phyloP scores from a whole-genome alignment of 2,888 invertebrate genomes.

The Ramazzottius varieornatus region DNA sequence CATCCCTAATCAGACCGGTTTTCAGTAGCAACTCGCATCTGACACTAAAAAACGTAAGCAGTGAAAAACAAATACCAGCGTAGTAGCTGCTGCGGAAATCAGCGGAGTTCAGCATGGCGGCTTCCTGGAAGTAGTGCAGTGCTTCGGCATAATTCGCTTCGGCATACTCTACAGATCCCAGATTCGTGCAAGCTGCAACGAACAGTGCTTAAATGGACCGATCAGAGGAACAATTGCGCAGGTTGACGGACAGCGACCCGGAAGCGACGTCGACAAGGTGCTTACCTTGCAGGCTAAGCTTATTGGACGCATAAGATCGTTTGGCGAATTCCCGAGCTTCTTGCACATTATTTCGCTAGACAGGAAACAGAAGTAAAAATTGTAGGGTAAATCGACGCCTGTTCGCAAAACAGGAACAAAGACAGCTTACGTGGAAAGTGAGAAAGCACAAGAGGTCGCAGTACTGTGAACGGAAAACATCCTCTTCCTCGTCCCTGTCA shows the following conservation, averaged over 20 bases:
- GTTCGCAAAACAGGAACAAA: too few relatives aligned
- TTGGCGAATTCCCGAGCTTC: not conserved
- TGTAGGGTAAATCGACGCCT: not conserved
- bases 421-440: not conserved
- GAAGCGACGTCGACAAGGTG: too few relatives aligned
- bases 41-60: too few relatives aligned
- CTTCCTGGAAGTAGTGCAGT: slow-evolving; percentile 3
- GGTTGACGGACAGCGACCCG: too few relatives aligned
- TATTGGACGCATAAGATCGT: not conserved
- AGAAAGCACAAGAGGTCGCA: not conserved
- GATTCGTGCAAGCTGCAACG: not conserved
- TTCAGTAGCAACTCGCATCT: too few relatives aligned
- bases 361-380: not conserved
- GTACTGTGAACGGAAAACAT: not conserved
- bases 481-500: not conserved
- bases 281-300: not conserved
- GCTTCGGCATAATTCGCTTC: not conserved
- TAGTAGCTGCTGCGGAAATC: not conserved
- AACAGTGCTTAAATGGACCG: too few relatives aligned
- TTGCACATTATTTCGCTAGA: not conserved
- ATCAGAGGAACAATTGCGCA: too few relatives aligned
- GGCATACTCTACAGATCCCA: not conserved
- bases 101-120: not conserved
- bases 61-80: not conserved
- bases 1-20: too few relatives aligned